Evolutionary conservation across 1,140 invertebrate species (phyloP).

Genomic region (Drosophila lacertosa): DNA sequence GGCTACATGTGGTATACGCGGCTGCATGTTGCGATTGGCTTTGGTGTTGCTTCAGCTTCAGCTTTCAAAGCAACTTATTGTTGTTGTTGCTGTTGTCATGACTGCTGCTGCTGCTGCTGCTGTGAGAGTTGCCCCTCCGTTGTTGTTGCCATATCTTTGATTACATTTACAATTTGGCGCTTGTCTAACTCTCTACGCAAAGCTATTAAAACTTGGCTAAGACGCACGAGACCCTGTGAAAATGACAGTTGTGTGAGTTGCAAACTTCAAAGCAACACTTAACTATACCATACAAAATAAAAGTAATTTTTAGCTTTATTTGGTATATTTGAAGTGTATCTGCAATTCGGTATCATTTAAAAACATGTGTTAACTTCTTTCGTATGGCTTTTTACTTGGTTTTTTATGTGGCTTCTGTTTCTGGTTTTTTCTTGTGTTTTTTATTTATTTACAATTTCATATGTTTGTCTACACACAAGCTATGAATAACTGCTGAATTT

Average conservation of each 20-base stretch:
- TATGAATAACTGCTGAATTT: background rate
- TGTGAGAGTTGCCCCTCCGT: constrained; percentile 6
- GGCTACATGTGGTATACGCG: constrained; percentile 55
- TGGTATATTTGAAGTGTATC: background rate
- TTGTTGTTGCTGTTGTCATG: constrained; percentile 46
- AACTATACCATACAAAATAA: background rate
- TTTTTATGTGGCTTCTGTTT: constrained; percentile 51
- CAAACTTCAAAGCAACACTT: too few relatives aligned
- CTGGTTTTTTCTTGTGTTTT: constrained; percentile 18
- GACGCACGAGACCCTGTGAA: background rate
- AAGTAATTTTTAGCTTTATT: background rate
- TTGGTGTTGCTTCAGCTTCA: background rate
- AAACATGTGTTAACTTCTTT: background rate
- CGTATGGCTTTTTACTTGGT: constrained; percentile 21
- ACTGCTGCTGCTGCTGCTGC: constrained; percentile 16
- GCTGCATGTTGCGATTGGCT: constrained; percentile 36
- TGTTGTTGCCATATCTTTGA: constrained; percentile 45
- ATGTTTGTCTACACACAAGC: constrained; percentile 53
- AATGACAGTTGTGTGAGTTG: background rate
- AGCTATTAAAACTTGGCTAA: constrained; percentile 8
- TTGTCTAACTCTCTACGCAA: constrained; percentile 6
- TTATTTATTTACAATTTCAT: constrained; percentile 62
- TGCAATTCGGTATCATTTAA: background rate
- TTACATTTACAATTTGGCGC: constrained; percentile 53
- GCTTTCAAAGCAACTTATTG: constrained; percentile 22